A percentile compares a stretch with the other conserved stretches of the same genome.
These are phyloP conservation scores for Microcebus griseorufus DNA, from an alignment of 2,113 vertebrate genomes.

Conservation along the genomic window DNA sequence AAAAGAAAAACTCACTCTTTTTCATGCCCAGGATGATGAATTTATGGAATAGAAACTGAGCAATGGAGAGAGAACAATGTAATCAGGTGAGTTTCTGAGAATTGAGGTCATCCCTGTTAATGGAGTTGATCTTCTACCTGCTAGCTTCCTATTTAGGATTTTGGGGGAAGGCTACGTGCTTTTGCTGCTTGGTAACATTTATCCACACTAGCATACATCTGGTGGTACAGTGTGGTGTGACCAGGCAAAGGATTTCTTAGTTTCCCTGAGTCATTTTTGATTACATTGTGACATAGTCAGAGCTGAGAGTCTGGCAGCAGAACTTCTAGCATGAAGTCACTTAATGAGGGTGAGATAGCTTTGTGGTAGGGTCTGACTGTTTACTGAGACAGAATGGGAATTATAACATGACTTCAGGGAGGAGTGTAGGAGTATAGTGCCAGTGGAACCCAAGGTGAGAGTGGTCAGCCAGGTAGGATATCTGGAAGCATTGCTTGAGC, in stretches of 20 bases:
- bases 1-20: not conserved
- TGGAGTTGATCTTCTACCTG: not conserved
- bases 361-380: not conserved
- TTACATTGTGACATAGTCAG: not conserved
- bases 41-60: not conserved
- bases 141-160: not conserved
- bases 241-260: not conserved
- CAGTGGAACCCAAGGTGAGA: not conserved
- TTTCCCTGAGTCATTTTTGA: not conserved
- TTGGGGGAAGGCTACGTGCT: not conserved
- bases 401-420: not conserved
- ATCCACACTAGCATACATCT: not conserved
- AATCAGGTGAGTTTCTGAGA: not conserved
- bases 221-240: not conserved
- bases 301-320: not conserved
- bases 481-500: not conserved
- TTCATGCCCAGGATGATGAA: not conserved
- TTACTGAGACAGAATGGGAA: not conserved
- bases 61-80: not conserved
- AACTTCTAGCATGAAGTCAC: not conserved
- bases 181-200: not conserved
- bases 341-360: not conserved
- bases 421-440: not conserved
- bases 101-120: not conserved
- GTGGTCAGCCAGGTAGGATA: not conserved